Evolutionary conservation across 2,888 invertebrate genomes (phyloP), one percentile per base, ranked within the genome.

Genomic region (Apamea crenata): DNA sequence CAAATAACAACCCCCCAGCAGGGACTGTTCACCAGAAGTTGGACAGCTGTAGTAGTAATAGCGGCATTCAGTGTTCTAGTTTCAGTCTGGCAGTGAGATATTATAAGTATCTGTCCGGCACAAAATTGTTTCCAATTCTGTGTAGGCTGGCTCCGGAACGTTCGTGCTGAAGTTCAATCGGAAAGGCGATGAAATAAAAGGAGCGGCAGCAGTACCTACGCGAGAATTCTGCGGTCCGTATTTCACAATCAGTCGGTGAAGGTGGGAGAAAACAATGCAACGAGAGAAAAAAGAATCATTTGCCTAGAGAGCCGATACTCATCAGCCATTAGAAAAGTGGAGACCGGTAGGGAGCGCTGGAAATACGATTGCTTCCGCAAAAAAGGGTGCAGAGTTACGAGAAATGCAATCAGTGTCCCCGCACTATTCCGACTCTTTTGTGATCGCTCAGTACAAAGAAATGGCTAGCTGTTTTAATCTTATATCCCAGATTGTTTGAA

Each of bases 311-410:
- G 69, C 77, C 76, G 85, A 81, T 85, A 82, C 82, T 87, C 87
- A 89, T 85, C 84, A 84, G 89, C 72, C 85, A 79, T 83, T 85
- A 87, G 81, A 81, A 85, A 81, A 83, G 81, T 84, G 80, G 53
- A 74, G 77, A 84, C 87, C 77, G 73, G 74, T 80, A 53, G 77
- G 75, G 44, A 71, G 76, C 78, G 56, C 78, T 78, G 63, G 76
- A 82, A 81, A 83, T 74, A 74, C 72, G 71, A 86, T 83, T 86
- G 76, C 82, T 84, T 82, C 75, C 73, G 74, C 66, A 73, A 82
- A 82, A 85, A 83, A 63, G 29, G 61, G 70, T 75, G 32, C 59
- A 44, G 40, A 80, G 70, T 75, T 83, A 80, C 70, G 73, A 82
- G 76, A 74, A 89, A 82, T 86, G 84, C 88, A 88, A 88, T 87